Conservation (phyloP, 2,888 invertebrate genomes). For the Lasiommata megera region DNA sequence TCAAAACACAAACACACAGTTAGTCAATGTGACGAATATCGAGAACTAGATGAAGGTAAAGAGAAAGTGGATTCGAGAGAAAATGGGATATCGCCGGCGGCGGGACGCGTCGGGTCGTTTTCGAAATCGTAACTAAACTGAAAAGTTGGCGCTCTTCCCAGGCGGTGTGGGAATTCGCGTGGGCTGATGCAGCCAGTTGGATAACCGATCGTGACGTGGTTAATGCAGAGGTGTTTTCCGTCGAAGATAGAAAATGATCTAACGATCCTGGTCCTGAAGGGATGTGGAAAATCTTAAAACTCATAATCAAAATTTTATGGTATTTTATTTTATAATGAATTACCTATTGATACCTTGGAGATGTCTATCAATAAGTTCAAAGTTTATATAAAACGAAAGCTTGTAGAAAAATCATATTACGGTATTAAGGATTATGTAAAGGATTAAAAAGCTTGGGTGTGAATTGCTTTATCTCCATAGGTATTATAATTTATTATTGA, state of each 20-base stretch:
- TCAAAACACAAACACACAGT: conserved; percentile 60
- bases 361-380: no score
- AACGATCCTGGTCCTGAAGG: conserved; percentile 9
- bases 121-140: conserved; percentile 82
- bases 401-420: no score
- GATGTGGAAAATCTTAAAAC: background rate
- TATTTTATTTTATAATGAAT: no score
- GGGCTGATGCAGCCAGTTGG: conserved; percentile 70
- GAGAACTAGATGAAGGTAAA: conserved; percentile 66
- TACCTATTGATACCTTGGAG: no score
- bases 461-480: no score
- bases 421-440: no score
- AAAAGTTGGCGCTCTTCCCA: conserved; percentile 75
- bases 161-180: conserved; percentile 74
- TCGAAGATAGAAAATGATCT: conserved; percentile 56
- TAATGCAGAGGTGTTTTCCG: conserved; percentile 80
- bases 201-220: conserved; percentile 69
- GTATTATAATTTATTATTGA: no score
- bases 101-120: conserved; percentile 81
- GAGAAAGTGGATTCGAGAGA: conserved; percentile 67
- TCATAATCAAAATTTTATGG: no score
- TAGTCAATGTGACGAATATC: conserved; percentile 47
- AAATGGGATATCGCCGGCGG: conserved; percentile 75
- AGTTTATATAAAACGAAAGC: no score
- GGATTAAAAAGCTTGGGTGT: no score